Conservation (phyloP, 2,113 vertebrate genomes). For the Polypterus bichir region DNA sequence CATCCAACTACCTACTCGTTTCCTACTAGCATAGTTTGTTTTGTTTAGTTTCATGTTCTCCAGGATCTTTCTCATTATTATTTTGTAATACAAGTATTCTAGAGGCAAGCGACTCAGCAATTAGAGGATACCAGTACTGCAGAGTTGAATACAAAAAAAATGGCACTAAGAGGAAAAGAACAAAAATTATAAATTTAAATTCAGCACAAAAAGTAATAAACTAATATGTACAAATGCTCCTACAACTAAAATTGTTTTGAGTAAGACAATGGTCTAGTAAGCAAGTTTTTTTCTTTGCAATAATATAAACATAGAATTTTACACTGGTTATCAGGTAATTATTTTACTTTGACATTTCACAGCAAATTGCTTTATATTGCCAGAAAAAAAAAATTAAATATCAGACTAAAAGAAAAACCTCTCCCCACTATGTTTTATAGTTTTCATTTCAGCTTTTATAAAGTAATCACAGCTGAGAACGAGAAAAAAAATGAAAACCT, state of each 20-base stretch:
- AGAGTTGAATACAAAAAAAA: constrained; percentile 15
- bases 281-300: constrained; percentile 19
- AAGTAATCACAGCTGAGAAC: no score
- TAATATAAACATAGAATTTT: constrained; percentile 24
- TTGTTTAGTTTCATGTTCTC: no score
- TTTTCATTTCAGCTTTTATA: no score
- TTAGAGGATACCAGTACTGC: constrained; percentile 6
- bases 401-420: no score
- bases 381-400: no score
- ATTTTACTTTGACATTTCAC: not conserved
- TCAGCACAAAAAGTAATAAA: constrained; percentile 19
- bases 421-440: no score
- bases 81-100: no score
- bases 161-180: constrained; percentile 26
- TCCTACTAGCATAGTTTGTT: no score
- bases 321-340: not conserved
- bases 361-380: not conserved
- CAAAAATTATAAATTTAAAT: constrained; percentile 19
- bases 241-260: constrained; percentile 8
- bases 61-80: no score
- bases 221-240: constrained; percentile 32
- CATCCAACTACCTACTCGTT: no score
- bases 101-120: not conserved
- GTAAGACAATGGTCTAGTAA: constrained; percentile 17
- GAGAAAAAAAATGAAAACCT: no score